Evolutionary conservation across 1,140 invertebrate genomes (phyloP), one percentile per base, ranked within the genome.

Genomic region (Lutraria rhynchaena): DNA sequence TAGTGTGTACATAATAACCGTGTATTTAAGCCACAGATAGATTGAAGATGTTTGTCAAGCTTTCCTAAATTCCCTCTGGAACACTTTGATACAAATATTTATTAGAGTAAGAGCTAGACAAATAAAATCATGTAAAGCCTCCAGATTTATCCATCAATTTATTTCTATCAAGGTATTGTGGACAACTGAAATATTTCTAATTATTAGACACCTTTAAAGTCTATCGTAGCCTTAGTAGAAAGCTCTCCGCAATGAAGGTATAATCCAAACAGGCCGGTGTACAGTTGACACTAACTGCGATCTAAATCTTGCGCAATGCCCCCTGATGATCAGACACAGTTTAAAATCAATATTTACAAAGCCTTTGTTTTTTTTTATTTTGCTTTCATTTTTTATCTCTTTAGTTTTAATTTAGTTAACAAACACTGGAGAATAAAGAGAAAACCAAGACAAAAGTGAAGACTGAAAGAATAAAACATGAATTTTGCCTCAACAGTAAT

Each of bases 151-250:
- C 5, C 51, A 29, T 13, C 75, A 63, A 24, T 51, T 60, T 58
- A 37, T 80, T 80, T 58, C 31, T n/a, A 17, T 11, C 15, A 27
- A 13, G 1, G 19, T 27, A 77, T 77, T 70, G 33, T 69, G 24
- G 33, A 80, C 76, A 67, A 80, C 76, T 80, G 44, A 80, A 70
- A 70, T 70, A 80, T 80, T 65, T 69, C 76, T 70, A 80, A 80
- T 80, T 80, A 80, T 11, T 29, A 22, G 15, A 22, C 33, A 51
- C 58, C 44, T 67, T 67, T 58, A 60, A 70, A 53, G 67, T 65
- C 53, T 70, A 51, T 44, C 15, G 44, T 53, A 41, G 24, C 63
- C 67, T 27, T 55, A 35, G 0, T 53, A 1, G 7, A 9, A 65
- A 60, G 22, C 35, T 53, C 29, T 22, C 7, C 1, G 31, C 31